These are phyloP conservation scores for Drosophila sp. DNA, from an alignment of 1,140 invertebrate species.

Conservation along the genomic window DNA sequence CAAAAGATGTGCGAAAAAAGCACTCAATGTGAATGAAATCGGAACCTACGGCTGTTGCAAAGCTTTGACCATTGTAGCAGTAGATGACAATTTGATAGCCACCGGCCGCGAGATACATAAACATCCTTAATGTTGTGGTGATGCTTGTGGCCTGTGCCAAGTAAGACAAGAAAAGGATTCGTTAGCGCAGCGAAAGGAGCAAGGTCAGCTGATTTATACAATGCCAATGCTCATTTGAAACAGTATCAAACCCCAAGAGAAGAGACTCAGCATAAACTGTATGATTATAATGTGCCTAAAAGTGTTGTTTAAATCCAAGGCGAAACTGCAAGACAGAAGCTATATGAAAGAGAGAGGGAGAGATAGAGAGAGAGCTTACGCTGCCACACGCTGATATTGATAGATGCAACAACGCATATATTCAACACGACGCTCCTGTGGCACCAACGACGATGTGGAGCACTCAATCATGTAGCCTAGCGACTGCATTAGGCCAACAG, in stretches of 20 bases:
- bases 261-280: slow-evolving; percentile 73
- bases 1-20: too few species aligned
- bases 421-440: slow-evolving; percentile 55
- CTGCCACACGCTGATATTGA: slow-evolving; percentile 68
- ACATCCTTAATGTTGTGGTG: slow-evolving; percentile 62
- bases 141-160: slow-evolving; percentile 47
- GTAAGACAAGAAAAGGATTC: neutral
- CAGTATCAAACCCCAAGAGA: slow-evolving; percentile 65
- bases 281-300: slow-evolving; percentile 66
- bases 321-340: slow-evolving; percentile 43
- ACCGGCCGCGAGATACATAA: slow-evolving; percentile 66
- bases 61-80: slow-evolving; percentile 75
- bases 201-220: slow-evolving; percentile 27
- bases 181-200: neutral
- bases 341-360: neutral
- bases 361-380: slow-evolving; percentile 25
- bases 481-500: slow-evolving; percentile 62
- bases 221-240: slow-evolving; percentile 75
- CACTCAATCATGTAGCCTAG: slow-evolving; percentile 62
- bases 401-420: slow-evolving; percentile 73
- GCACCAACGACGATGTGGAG: slow-evolving; percentile 63
- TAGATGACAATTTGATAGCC: slow-evolving; percentile 77
- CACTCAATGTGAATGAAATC: slow-evolving; percentile 1
- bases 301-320: slow-evolving; percentile 56
- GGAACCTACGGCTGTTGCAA: slow-evolving; percentile 62